Conservation (phyloP, 2,888 invertebrate species). For the Meiosimyza decipiens region DNA sequence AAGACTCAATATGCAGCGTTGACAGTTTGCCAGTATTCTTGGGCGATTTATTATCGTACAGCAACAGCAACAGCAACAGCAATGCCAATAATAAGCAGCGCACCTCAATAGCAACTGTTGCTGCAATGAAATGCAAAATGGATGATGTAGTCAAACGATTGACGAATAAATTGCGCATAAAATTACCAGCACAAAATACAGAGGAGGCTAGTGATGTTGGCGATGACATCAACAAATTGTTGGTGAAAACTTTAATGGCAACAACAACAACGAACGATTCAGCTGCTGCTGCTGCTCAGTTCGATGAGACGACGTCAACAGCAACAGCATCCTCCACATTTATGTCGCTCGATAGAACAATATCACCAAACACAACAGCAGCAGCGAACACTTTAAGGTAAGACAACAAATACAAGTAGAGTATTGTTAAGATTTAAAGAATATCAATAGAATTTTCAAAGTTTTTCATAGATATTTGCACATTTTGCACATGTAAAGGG, state of each 20-base stretch:
- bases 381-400: slow-evolving; percentile 1
- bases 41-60: neutral
- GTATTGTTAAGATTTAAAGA: too few relatives aligned
- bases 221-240: neutral
- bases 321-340: neutral
- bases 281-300: neutral
- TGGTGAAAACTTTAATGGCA: neutral
- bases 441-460: too few relatives aligned
- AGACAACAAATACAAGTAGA: neutral
- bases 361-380: neutral
- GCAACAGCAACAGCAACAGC: neutral
- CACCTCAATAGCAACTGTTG: neutral
- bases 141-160: slow-evolving; percentile 89
- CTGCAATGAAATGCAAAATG: slow-evolving; percentile 76
- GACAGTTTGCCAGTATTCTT: too few relatives aligned
- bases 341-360: neutral
- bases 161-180: slow-evolving; percentile 86
- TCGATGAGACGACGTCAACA: neutral
- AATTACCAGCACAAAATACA: slow-evolving; percentile 59
- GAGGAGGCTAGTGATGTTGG: neutral
- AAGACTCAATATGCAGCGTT: too few relatives aligned
- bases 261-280: neutral
- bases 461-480: too few relatives aligned
- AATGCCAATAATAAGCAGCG: neutral
- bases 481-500: too few relatives aligned